Evolutionary conservation across 92 coral and sea anemone genomes (phyloP), one percentile per base, ranked within the genome.

Genomic region (Palythoa grandis): DNA sequence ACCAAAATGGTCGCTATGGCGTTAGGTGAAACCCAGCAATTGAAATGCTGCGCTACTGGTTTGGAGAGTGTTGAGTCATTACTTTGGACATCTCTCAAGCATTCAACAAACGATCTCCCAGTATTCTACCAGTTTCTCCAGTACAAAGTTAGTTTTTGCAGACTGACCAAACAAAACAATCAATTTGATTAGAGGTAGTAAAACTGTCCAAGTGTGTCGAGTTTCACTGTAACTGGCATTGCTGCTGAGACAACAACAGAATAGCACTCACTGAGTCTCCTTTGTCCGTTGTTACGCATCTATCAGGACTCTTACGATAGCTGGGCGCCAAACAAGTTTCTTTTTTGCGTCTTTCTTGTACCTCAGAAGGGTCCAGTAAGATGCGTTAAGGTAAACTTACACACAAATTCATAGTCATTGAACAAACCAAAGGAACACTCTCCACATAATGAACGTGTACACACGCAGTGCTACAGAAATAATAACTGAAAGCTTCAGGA

Each of bases 281-380:
- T 35, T 66, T 47, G 47, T 47, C 50, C 38, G 85, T 80, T 50
- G 37, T 39, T 35, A 92, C 92, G 76, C 98, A 94, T 84, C 94
- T 88, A 38, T 75, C 86, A 52, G 98, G 95, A 75, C 88, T 87
- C 72, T 85, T 94, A 16, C 98, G 88, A 74, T 90, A 87, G 43
- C 78, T 75, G 6, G 92, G 90, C 22, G 87, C 72, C 70, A 82
- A 73, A 38, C 95, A 92, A 15, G 78, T 47, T 0, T 86, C 80
- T 63, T 82, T 76, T 1, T 53, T 8, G 11, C 82, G 82, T 25
- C 50, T 54, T 76, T 76, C 23, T 23, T 48, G 22, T 22, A 80
- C 61, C 48, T 65, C 39, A 22, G 63, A 47, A n/a, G 72, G 60
- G 43, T 80, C 85, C 63, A 80, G 61, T 80, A 23, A 4, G 40